Evolutionary conservation across 2,888 invertebrate species (phyloP).

Genomic region (Apeira syringaria): DNA sequence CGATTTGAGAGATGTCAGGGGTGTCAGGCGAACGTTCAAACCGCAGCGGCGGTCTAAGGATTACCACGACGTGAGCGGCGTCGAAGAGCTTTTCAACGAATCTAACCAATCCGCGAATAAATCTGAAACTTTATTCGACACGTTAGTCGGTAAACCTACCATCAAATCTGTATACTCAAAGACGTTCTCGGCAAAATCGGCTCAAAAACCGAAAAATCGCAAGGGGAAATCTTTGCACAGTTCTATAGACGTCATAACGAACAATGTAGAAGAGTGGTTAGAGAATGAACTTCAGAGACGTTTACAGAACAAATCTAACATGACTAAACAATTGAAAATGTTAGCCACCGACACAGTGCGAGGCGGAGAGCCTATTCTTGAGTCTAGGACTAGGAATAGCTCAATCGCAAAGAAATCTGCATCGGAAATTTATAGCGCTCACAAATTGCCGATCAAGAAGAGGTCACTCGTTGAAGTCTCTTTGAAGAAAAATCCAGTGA

Average conservation of each 20-base stretch:
- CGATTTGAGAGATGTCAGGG: constrained; percentile 57
- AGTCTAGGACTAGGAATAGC: constrained; percentile 40
- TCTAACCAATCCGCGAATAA: constrained; percentile 33
- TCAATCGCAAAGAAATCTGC: constrained; percentile 39
- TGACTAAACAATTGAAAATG: constrained; percentile 45
- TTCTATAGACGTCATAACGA: constrained; percentile 43
- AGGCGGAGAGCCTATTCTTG: constrained; percentile 41
- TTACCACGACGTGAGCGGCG: constrained; percentile 56
- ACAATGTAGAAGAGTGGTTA: constrained; percentile 58
- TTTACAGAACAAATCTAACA: constrained; percentile 18
- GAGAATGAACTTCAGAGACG: constrained; percentile 48
- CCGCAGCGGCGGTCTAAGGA: constrained; percentile 33
- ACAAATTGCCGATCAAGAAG: constrained; percentile 63
- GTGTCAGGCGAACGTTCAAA: constrained; percentile 51
- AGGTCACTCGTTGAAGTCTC: constrained; percentile 43
- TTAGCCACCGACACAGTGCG: constrained; percentile 52
- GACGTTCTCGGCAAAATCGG: constrained; percentile 43
- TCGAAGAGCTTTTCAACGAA: constrained; percentile 58
- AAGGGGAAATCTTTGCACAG: constrained; percentile 44
- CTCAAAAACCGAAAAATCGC: constrained; percentile 32
- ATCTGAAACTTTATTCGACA: constrained; percentile 53
- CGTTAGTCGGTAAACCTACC: constrained; percentile 50
- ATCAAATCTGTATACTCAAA: constrained; percentile 55
- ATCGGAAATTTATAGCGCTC: constrained; percentile 46
- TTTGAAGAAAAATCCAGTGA: neutral